These are phyloP conservation scores for Diabrotica undecimpunctata DNA, from an alignment of 1,140 invertebrate genomes.

Conservation along the genomic window DNA sequence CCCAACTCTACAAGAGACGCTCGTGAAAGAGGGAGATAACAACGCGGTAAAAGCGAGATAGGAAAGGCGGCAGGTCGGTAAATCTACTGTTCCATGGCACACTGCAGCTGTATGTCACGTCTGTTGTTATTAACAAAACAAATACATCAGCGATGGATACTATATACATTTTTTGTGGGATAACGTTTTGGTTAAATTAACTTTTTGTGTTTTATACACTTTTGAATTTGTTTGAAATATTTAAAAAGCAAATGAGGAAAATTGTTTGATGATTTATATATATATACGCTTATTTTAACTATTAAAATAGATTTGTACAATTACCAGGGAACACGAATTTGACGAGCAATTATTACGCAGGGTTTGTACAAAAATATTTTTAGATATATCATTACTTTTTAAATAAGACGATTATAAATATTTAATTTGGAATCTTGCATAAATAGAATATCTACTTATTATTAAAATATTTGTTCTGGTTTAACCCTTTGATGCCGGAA, in stretches of 20 bases:
- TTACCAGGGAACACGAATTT: too few relatives aligned
- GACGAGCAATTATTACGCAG: too few relatives aligned
- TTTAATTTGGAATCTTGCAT: too few relatives aligned
- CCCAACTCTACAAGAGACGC: constrained; percentile 1
- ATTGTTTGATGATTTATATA: too few relatives aligned
- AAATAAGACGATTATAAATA: too few relatives aligned
- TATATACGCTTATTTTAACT: too few relatives aligned
- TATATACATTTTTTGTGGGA: not conserved
- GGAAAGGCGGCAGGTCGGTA: constrained; percentile 19
- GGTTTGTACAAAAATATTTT: too few relatives aligned
- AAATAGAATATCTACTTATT: too few relatives aligned
- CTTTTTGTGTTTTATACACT: not conserved
- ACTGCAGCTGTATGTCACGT: constrained; percentile 24
- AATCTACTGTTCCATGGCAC: constrained; percentile 20
- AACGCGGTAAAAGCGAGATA: constrained; percentile 4
- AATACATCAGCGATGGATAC: constrained; percentile 11
- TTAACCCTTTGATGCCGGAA: too few relatives aligned
- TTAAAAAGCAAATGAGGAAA: not conserved
- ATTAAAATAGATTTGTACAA: too few relatives aligned
- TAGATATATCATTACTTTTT: too few relatives aligned
- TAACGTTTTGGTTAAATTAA: not conserved
- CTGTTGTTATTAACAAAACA: constrained; percentile 25
- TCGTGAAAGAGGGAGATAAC: constrained; percentile 14
- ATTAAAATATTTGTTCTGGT: too few relatives aligned
- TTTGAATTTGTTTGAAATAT: constrained; percentile 1